phyloP scores from a whole-genome alignment of 2,113 vertebrate genomes.

The Pogonocichla stellata region DNA sequence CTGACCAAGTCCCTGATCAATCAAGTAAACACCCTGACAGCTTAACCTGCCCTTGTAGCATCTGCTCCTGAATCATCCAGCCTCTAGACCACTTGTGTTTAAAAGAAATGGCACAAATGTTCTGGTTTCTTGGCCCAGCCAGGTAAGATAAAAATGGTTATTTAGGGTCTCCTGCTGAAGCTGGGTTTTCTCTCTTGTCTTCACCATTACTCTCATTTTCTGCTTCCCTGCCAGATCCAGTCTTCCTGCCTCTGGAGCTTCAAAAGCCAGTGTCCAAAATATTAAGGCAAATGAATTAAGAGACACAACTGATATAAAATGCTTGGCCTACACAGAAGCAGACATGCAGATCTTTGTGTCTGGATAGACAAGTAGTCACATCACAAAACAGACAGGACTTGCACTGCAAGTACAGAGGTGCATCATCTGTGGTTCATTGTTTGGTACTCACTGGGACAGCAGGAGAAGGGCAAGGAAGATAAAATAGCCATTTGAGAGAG shows the following conservation, averaged over 20 bases:
- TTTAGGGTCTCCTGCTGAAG: background rate
- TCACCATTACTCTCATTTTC: background rate
- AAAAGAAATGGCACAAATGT: background rate
- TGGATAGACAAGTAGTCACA: rapidly evolving
- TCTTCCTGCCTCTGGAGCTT: background rate
- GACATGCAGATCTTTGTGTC: rapidly evolving
- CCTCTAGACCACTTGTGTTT: background rate
- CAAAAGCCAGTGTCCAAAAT: background rate
- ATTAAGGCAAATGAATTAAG: background rate
- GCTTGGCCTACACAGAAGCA: background rate
- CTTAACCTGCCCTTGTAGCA: background rate
- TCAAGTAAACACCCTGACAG: background rate
- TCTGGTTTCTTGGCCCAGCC: background rate
- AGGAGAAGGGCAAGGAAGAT: background rate
- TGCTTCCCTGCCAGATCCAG: background rate
- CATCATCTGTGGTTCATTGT: background rate
- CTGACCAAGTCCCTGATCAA: background rate
- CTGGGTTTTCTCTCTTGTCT: background rate
- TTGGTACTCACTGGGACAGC: background rate
- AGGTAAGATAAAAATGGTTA: background rate
- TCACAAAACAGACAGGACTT: rapidly evolving
- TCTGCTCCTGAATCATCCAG: background rate
- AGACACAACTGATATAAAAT: background rate
- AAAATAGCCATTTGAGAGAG: background rate
- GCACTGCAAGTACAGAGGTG: background rate